A percentile compares a stretch with the other conserved stretches of the same genome.
These are phyloP conservation scores for Plecturocebus donacophilus DNA, from an alignment of 2,113 vertebrate genomes.

Conservation along the genomic window DNA sequence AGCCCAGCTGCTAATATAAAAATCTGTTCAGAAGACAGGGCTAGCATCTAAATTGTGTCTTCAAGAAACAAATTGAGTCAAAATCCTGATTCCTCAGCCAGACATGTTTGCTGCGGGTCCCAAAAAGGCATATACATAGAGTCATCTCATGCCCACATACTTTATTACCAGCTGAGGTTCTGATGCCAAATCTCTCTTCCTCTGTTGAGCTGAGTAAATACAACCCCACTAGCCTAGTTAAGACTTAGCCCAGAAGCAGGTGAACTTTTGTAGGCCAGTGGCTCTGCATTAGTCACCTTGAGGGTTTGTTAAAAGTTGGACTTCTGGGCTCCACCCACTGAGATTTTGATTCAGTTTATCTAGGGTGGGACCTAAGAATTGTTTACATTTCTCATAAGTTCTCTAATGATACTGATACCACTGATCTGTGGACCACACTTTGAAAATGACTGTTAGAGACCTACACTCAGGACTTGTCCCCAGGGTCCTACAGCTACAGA, in stretches of 20 bases:
- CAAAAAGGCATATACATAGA: neutral
- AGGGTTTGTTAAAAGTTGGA: neutral
- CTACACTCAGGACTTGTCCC: neutral
- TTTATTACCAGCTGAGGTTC: neutral
- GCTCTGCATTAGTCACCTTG: neutral
- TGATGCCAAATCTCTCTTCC: neutral
- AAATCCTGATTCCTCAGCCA: neutral
- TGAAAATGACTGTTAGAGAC: neutral
- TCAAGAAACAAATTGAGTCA: neutral
- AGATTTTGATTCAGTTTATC: neutral
- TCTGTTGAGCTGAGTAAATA: neutral
- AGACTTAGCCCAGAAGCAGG: neutral
- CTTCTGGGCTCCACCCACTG: neutral
- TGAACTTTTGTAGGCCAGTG: neutral
- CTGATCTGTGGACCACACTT: neutral
- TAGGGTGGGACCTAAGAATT: neutral
- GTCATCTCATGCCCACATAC: too few species aligned
- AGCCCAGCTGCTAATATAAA: neutral
- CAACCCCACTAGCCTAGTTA: neutral
- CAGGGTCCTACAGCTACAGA: neutral
- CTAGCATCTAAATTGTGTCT: neutral
- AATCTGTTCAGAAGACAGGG: neutral
- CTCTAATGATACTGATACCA: neutral
- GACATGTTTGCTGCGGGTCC: neutral
- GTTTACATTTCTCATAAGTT: neutral